phyloP scores from a whole-genome alignment of 2,113 vertebrate genomes.

The Propithecus coquereli region DNA sequence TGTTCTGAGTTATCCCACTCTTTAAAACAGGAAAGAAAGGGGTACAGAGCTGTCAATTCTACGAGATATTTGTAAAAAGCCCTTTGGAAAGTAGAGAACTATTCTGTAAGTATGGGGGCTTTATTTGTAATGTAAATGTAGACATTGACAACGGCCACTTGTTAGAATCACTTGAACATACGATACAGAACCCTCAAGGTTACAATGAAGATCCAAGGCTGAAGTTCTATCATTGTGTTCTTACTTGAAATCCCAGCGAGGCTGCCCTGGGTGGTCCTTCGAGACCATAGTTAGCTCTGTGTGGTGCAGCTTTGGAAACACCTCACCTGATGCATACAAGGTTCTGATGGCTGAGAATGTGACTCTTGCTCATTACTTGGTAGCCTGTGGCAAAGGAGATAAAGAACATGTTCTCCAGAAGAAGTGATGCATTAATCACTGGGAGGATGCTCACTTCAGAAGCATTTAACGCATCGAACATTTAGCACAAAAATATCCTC shows the following conservation, averaged over 20 bases:
- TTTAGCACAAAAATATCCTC: background rate
- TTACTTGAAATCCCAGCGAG: background rate
- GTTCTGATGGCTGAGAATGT: background rate
- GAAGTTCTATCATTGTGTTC: background rate
- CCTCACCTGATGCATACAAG: fast-evolving
- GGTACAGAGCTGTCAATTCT: background rate
- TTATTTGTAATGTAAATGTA: background rate
- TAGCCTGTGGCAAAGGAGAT: background rate
- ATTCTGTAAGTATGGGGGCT: background rate
- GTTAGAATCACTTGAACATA: background rate
- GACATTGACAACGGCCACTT: background rate
- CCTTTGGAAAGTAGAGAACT: background rate
- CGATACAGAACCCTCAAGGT: background rate
- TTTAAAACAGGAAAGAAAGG: background rate
- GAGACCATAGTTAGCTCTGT: background rate
- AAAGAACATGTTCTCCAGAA: background rate
- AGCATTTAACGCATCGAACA: background rate
- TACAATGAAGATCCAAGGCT: fast-evolving
- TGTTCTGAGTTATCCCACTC: background rate
- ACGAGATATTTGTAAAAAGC: background rate
- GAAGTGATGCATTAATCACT: background rate
- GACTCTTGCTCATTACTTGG: fast-evolving
- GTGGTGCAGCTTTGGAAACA: background rate
- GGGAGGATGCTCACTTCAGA: background rate
- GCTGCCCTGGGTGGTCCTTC: background rate